A percentile compares a stretch with the other conserved stretches of the same genome.
Conservation (phyloP, 2,888 invertebrate genomes). For the Drosophila heteroneura region DNA sequence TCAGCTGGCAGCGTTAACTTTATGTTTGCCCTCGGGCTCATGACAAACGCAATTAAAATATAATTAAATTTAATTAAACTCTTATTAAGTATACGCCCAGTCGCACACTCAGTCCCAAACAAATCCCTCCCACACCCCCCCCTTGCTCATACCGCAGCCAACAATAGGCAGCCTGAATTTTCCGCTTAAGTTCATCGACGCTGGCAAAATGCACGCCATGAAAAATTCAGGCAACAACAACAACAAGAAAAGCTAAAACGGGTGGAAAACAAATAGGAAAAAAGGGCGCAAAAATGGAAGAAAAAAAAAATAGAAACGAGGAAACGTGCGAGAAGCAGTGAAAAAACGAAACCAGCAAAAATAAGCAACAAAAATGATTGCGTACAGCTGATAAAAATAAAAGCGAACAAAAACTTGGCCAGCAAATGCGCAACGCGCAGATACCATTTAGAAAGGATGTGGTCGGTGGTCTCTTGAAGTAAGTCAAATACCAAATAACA, state of each 20-base stretch:
- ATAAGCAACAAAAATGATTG: constrained; percentile 40
- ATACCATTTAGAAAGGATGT: constrained; percentile 9
- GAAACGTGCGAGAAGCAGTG: constrained; percentile 1
- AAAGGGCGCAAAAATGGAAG: constrained; percentile 33
- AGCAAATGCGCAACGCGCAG: neutral
- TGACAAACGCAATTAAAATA: constrained; percentile 57
- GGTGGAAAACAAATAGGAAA: constrained; percentile 40
- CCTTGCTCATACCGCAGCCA: neutral
- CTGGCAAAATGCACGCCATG: constrained; percentile 45
- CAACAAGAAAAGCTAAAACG: constrained; percentile 13
- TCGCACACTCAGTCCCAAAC: constrained; percentile 16
- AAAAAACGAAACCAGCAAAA: constrained; percentile 25
- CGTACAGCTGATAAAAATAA: constrained; percentile 45
- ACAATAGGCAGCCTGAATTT: constrained; percentile 57
- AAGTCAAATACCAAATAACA: no score
- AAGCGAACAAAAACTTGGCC: neutral
- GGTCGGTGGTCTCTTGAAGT: no score
- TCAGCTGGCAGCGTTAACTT: neutral
- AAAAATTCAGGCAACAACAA: constrained; percentile 50
- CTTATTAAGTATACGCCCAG: constrained; percentile 64
- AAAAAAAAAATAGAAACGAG: constrained; percentile 7
- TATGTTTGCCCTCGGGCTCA: neutral
- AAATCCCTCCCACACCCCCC: constrained; percentile 7
- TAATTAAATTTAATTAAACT: constrained; percentile 73
- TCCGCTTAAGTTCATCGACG: constrained; percentile 48